Percentiles rank a stretch among this genome's conserved stretches.
Conservation (phyloP, 2,888 invertebrate species). For the Odontothrips loti region DNA sequence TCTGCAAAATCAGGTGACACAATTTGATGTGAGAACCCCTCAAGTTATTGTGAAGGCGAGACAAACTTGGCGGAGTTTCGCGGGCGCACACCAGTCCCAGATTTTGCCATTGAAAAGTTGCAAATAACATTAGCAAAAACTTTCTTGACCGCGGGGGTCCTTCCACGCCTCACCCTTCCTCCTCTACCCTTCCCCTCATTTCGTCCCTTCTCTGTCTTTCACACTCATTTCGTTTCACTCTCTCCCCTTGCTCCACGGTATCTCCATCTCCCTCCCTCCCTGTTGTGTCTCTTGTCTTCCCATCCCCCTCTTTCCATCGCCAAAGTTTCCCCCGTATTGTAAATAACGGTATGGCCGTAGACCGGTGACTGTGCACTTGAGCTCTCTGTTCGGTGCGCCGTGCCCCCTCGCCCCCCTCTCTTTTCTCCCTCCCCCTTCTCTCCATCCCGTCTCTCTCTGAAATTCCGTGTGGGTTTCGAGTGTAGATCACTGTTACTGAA, state of each 20-base stretch:
- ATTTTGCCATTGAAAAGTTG: constrained; percentile 17
- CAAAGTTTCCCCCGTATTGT: background rate
- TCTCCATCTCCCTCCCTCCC: background rate
- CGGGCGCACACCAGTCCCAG: background rate
- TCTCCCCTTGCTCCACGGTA: no score
- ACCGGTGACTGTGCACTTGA: background rate
- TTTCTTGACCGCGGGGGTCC: background rate
- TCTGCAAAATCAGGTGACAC: no score
- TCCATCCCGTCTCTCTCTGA: background rate
- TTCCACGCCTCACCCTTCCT: background rate
- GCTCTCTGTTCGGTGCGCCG: background rate
- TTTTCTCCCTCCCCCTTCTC: background rate
- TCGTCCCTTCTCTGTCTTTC: background rate
- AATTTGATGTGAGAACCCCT: no score
- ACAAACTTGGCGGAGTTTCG: background rate
- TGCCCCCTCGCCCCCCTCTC: background rate
- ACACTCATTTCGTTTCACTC: background rate
- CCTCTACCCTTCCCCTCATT: no score
- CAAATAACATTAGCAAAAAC: constrained; percentile 19
- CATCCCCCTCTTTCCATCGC: background rate
- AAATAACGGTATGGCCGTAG: background rate
- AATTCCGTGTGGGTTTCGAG: background rate
- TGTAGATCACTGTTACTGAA: background rate
- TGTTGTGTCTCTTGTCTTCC: background rate
- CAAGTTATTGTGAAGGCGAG: background rate